A percentile compares a stretch with the other conserved stretches of the same genome.
Conservation (phyloP, 2,888 invertebrate genomes). For the Leucania comma region DNA sequence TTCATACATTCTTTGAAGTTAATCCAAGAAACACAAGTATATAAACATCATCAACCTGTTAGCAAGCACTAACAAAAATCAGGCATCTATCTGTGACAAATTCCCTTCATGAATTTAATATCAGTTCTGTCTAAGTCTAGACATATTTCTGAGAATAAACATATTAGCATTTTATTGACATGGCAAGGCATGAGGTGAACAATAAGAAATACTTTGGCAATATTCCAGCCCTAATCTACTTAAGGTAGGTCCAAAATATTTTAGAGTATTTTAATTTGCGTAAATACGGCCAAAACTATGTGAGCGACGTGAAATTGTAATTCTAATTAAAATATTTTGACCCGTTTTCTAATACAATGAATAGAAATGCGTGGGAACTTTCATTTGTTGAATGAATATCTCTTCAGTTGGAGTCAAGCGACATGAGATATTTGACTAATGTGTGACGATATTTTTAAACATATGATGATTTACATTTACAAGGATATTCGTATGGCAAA, state of each 20-base stretch:
- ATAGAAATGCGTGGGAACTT: constrained; percentile 1
- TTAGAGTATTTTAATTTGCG: constrained; percentile 7
- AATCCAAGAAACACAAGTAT: not conserved
- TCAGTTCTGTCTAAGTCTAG: not conserved
- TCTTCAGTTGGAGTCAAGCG: not conserved
- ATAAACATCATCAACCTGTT: not conserved
- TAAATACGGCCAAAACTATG: constrained; percentile 28
- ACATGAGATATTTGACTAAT: not conserved
- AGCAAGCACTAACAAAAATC: not conserved
- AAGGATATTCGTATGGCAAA: not conserved
- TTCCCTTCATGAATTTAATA: not conserved
- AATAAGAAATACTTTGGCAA: constrained; percentile 39
- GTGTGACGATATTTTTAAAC: not conserved
- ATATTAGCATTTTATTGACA: not conserved
- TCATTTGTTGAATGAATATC: not conserved
- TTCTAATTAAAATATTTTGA: constrained; percentile 1
- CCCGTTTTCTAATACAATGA: constrained; percentile 13
- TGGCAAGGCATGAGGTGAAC: constrained; percentile 6
- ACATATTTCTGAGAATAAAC: constrained; percentile 1
- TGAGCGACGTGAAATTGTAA: constrained; percentile 5
- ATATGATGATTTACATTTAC: not conserved
- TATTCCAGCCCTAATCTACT: constrained; percentile 30
- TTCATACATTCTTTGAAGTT: too few relatives aligned
- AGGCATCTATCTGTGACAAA: not conserved
- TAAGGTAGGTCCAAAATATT: not conserved